Conservation (phyloP, 2,888 invertebrate species). For the Tachina lurida region DNA sequence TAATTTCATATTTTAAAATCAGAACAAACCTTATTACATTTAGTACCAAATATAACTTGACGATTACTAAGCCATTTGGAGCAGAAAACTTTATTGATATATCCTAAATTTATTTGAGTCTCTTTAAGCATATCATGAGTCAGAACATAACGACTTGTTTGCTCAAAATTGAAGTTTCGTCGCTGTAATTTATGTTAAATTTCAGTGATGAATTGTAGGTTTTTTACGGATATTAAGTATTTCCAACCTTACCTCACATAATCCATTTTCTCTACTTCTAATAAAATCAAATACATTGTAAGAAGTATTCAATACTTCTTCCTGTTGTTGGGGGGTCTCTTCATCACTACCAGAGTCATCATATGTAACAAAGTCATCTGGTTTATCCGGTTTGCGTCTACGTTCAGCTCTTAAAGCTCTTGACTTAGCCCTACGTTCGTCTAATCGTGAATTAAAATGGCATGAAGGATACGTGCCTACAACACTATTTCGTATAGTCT, state of each 20-base stretch:
- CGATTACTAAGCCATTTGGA: constrained; percentile 97
- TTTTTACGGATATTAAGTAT: background rate
- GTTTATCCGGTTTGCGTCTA: constrained; percentile 92
- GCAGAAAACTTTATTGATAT: constrained; percentile 96
- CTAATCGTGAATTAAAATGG: constrained; percentile 87
- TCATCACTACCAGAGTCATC: constrained; percentile 95
- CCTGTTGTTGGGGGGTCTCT: constrained; percentile 88
- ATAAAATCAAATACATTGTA: constrained; percentile 94
- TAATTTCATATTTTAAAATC: background rate
- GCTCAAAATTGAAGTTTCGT: constrained; percentile 89
- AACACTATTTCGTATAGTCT: constrained; percentile 83
- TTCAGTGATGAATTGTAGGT: background rate
- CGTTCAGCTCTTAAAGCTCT: constrained; percentile 85
- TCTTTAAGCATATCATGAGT: constrained; percentile 95
- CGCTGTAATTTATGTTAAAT: constrained; percentile 73
- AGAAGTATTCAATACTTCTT: constrained; percentile 89
- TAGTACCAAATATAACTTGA: constrained; percentile 97
- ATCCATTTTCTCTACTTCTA: constrained; percentile 89
- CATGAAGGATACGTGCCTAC: constrained; percentile 92
- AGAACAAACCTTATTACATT: constrained; percentile 93
- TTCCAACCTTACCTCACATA: constrained; percentile 85
- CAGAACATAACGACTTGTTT: constrained; percentile 93
- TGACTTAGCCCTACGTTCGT: constrained; percentile 88
- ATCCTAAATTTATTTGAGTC: constrained; percentile 91
- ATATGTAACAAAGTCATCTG: constrained; percentile 94